A percentile compares a stretch with the other conserved stretches of the same genome.
phyloP scores from a whole-genome alignment of 2,888 invertebrate species.

The Stegophylla sp. region DNA sequence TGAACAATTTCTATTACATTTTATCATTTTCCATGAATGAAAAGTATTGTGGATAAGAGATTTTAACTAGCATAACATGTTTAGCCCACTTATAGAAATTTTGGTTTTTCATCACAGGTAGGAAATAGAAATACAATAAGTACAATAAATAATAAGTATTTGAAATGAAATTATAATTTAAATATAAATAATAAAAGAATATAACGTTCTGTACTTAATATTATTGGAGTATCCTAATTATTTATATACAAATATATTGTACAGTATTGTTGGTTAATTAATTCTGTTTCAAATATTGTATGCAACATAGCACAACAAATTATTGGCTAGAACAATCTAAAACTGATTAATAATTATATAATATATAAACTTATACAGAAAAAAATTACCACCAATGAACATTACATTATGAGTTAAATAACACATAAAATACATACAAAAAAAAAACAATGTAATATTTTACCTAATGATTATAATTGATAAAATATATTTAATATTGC shows the following conservation, averaged over 20 bases:
- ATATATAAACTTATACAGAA: neutral
- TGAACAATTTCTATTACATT: too few relatives aligned
- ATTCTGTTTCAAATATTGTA: neutral
- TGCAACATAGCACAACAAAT: neutral
- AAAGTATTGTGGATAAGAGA: too few relatives aligned
- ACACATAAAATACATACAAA: neutral
- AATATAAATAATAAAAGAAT: neutral
- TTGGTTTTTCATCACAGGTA: too few relatives aligned
- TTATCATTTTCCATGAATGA: too few relatives aligned
- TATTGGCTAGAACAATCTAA: neutral
- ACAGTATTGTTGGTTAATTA: neutral
- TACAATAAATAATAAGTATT: too few relatives aligned
- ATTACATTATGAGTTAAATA: neutral
- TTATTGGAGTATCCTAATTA: neutral
- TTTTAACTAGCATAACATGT: too few relatives aligned
- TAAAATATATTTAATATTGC: neutral
- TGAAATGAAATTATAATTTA: too few relatives aligned
- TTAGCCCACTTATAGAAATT: too few relatives aligned
- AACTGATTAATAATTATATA: neutral
- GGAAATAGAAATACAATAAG: too few relatives aligned
- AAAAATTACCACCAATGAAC: neutral
- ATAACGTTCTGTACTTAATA: neutral
- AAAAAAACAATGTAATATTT: neutral
- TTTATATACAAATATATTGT: neutral
- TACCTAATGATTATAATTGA: neutral